phyloP scores from a whole-genome alignment of 37 sponge, comb jelly and placozoan genomes.

The Cladorhizidae sp. region DNA sequence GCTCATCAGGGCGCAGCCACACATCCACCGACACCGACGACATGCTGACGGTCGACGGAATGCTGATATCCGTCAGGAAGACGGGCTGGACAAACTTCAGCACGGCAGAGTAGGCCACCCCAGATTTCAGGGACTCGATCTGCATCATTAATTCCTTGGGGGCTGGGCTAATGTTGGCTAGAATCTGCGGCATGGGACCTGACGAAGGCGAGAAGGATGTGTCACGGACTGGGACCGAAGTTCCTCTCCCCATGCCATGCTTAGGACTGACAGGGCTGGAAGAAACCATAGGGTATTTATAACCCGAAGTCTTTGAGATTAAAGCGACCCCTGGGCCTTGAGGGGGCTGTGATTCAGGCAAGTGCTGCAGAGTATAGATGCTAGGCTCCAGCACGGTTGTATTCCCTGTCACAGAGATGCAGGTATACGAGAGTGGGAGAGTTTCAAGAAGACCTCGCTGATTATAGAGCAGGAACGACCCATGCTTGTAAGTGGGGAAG shows the following conservation, averaged over 20 bases:
- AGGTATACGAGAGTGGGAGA: slow-evolving; percentile 49
- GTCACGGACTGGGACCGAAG: neutral
- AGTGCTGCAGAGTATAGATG: neutral
- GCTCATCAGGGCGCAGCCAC: slow-evolving; percentile 61
- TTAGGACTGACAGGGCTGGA: neutral
- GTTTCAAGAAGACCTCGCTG: slow-evolving; percentile 71
- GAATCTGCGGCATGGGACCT: neutral
- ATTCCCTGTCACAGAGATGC: slow-evolving; percentile 30
- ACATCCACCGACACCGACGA: slow-evolving; percentile 78
- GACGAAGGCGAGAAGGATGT: slow-evolving; percentile 1
- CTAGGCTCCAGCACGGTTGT: slow-evolving; percentile 30
- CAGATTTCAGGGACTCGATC: slow-evolving; percentile 64
- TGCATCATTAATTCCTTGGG: slow-evolving; percentile 57
- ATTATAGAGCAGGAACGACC: slow-evolving; percentile 60
- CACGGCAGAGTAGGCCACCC: slow-evolving; percentile 56
- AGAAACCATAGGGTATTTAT: slow-evolving; percentile 13
- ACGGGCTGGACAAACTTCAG: slow-evolving; percentile 60
- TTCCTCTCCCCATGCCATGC: neutral
- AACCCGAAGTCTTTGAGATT: slow-evolving; percentile 25
- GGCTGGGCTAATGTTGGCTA: slow-evolving; percentile 1
- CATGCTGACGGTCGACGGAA: slow-evolving; percentile 55
- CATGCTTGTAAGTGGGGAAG: slow-evolving; percentile 43
- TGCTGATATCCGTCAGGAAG: slow-evolving; percentile 70
- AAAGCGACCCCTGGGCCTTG: neutral
- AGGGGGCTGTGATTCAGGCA: neutral